phyloP scores from a whole-genome alignment of 2,113 vertebrate genomes.

The Stegostoma tigrinum region DNA sequence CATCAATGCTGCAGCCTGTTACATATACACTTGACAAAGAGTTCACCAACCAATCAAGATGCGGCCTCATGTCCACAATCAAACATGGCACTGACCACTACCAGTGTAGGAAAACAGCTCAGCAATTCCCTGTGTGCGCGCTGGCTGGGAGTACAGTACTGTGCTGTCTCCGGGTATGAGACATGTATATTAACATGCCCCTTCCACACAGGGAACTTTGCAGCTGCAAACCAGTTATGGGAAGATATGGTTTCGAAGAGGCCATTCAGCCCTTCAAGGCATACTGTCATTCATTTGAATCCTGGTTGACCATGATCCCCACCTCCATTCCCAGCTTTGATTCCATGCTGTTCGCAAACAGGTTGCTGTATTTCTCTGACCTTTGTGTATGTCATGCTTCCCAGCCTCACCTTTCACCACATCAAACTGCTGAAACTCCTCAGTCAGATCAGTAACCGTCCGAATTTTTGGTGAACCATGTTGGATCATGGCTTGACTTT shows the following conservation, averaged over 20 bases:
- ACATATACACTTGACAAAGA: too few species aligned
- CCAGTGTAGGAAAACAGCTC: too few species aligned
- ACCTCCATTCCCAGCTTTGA: background rate
- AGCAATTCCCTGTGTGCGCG: too few species aligned
- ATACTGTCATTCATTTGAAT: background rate
- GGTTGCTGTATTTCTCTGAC: background rate
- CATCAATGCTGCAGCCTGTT: too few species aligned
- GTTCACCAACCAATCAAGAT: background rate
- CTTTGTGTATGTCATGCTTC: background rate
- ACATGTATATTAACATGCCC: background rate
- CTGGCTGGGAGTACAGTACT: background rate
- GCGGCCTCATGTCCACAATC: background rate
- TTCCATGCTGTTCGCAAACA: too few species aligned
- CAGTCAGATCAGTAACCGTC: background rate
- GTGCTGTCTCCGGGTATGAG: background rate
- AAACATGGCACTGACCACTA: background rate
- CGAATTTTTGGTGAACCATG: too few species aligned
- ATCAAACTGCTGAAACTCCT: background rate
- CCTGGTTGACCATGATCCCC: background rate
- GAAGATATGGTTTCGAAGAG: background rate
- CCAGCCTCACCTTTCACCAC: background rate
- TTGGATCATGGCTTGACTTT: background rate
- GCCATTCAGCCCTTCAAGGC: background rate
- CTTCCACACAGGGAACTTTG: background rate
- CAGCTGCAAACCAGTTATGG: background rate